A percentile compares a stretch with the other conserved stretches of the same genome.
phyloP scores from a whole-genome alignment of 2,113 vertebrate genomes.

The Grantiella picta region DNA sequence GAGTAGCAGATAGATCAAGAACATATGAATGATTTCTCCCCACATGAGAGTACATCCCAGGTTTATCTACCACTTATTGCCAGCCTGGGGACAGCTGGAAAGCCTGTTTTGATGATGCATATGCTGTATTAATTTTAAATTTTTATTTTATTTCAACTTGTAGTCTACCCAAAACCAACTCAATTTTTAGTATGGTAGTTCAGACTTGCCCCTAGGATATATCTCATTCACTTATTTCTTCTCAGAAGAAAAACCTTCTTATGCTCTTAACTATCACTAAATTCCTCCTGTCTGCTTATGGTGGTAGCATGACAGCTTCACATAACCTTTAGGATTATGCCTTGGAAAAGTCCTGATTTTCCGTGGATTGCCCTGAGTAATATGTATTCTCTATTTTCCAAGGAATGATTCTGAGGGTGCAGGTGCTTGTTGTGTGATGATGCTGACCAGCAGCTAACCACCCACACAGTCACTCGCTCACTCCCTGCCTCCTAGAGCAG shows the following conservation, averaged over 20 bases:
- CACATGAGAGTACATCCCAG: background rate
- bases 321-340: background rate
- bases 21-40: background rate
- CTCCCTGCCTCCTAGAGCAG: accelerated
- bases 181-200: background rate
- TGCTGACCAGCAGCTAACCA: background rate
- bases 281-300: background rate
- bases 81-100: background rate
- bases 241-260: background rate
- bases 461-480: background rate
- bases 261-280: background rate
- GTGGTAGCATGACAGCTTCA: background rate
- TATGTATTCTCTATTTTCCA: background rate
- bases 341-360: background rate
- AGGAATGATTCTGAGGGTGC: background rate
- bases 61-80: background rate
- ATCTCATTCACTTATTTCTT: background rate
- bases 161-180: background rate
- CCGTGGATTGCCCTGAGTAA: background rate
- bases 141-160: background rate
- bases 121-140: background rate
- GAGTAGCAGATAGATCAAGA: background rate
- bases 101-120: background rate
- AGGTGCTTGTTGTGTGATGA: background rate
- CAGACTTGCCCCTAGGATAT: background rate